Percentiles rank a stretch among this genome's conserved stretches.
Conservation (phyloP, 1,140 invertebrate species). For the Pseudomyrmex flavicornis region DNA sequence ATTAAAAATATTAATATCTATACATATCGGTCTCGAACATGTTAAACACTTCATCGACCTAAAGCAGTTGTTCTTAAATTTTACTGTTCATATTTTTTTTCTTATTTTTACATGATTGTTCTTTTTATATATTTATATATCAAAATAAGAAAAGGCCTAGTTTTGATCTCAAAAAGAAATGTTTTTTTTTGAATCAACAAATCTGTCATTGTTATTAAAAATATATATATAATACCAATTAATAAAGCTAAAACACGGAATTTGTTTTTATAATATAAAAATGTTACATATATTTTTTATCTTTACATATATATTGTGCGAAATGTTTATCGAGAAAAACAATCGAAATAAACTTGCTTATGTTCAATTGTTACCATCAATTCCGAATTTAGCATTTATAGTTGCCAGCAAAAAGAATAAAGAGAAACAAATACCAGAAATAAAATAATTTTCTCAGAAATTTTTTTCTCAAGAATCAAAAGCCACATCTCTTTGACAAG, state of each 20-base stretch:
- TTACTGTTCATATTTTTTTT: background rate
- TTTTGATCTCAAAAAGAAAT: slow-evolving; percentile 8
- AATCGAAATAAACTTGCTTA: background rate
- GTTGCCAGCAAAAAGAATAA: background rate
- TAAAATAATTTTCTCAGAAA: slow-evolving; percentile 4
- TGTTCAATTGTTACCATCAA: slow-evolving; percentile 44
- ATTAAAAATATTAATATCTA: slow-evolving; percentile 31
- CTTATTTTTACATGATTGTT: background rate
- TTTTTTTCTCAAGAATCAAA: background rate
- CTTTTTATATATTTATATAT: background rate
- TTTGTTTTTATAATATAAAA: background rate
- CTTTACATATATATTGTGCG: background rate
- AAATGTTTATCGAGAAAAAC: background rate
- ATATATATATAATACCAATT: background rate
- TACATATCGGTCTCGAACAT: slow-evolving; percentile 44
- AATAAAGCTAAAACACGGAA: slow-evolving; percentile 7
- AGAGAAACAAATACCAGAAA: background rate
- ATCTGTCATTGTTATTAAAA: slow-evolving; percentile 24
- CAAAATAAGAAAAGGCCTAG: slow-evolving; percentile 15
- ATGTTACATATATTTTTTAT: slow-evolving; percentile 37
- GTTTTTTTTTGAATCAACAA: slow-evolving; percentile 11
- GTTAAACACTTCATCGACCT: slow-evolving; percentile 1
- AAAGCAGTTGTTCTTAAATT: background rate
- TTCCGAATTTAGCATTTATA: background rate
- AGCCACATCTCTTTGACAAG: background rate